A percentile compares a stretch with the other conserved stretches of the same genome.
Conservation (phyloP, 2,888 invertebrate genomes). For the Corbicula japonica region DNA sequence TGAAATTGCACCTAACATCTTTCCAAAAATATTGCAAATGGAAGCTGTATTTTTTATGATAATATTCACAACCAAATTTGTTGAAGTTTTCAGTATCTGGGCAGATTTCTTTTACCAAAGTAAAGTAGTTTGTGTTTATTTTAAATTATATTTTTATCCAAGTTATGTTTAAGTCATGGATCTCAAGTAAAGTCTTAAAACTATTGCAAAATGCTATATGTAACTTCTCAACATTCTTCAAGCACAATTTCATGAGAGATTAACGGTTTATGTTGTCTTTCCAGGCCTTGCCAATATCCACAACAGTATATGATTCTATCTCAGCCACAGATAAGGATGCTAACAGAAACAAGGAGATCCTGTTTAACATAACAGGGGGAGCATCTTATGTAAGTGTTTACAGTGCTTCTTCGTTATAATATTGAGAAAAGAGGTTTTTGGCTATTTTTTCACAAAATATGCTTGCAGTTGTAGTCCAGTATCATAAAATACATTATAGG, state of each 20-base stretch:
- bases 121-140: too few relatives aligned
- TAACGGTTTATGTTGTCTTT: slow-evolving; percentile 21
- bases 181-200: neutral
- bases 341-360: slow-evolving; percentile 61
- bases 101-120: too few relatives aligned
- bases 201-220: neutral
- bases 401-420: too few relatives aligned
- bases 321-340: slow-evolving; percentile 69
- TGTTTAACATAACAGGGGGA: slow-evolving; percentile 55
- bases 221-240: neutral
- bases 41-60: too few relatives aligned
- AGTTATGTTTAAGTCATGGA: neutral
- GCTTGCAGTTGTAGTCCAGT: too few relatives aligned
- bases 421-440: too few relatives aligned
- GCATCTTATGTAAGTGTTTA: slow-evolving; percentile 41
- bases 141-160: neutral
- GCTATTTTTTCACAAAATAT: too few relatives aligned
- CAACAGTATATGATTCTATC: slow-evolving; percentile 64
- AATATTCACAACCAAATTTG: too few relatives aligned
- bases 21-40: too few relatives aligned
- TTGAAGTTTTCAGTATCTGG: too few relatives aligned
- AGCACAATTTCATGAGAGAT: neutral
- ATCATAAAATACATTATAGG: too few relatives aligned
- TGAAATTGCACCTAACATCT: too few relatives aligned
- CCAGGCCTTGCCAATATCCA: slow-evolving; percentile 66